phyloP scores from a whole-genome alignment of 2,888 invertebrate genomes.

The Mythimna loreyi region DNA sequence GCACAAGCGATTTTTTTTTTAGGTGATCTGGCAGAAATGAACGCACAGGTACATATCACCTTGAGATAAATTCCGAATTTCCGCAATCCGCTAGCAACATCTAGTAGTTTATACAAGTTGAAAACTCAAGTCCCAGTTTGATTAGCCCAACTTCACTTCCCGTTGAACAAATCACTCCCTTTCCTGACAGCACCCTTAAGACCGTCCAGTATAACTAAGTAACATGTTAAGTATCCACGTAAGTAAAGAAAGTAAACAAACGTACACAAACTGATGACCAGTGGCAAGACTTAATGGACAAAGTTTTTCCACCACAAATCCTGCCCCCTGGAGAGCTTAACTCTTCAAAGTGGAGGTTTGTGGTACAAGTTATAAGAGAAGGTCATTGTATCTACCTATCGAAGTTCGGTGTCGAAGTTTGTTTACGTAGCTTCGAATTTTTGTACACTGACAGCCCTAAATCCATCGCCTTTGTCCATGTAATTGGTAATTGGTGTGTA shows the following conservation, averaged over 20 bases:
- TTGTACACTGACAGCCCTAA: no score
- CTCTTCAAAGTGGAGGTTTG: slow-evolving; percentile 62
- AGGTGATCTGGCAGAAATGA: no score
- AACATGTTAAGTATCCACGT: slow-evolving; percentile 37
- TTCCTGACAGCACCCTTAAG: slow-evolving; percentile 10
- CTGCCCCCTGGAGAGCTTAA: slow-evolving; percentile 68
- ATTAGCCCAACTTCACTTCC: background rate
- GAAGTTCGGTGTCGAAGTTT: background rate
- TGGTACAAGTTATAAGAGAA: slow-evolving; percentile 58
- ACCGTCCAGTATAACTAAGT: slow-evolving; percentile 27
- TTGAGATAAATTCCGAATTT: no score
- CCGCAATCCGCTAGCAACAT: no score
- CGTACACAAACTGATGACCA: slow-evolving; percentile 71
- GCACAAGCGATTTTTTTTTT: no score
- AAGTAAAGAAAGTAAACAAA: slow-evolving; percentile 62
- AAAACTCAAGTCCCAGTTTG: background rate
- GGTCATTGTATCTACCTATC: background rate
- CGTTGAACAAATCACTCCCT: slow-evolving; percentile 9
- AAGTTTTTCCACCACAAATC: slow-evolving; percentile 86
- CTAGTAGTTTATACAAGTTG: background rate
- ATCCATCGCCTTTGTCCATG: no score
- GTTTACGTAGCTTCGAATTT: background rate
- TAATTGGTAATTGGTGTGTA: no score
- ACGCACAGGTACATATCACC: no score
- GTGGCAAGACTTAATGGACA: slow-evolving; percentile 79